Base-by-base conservation (phyloP, 2,797 vertebrate species). In the Crenichthys baileyi region DNA sequence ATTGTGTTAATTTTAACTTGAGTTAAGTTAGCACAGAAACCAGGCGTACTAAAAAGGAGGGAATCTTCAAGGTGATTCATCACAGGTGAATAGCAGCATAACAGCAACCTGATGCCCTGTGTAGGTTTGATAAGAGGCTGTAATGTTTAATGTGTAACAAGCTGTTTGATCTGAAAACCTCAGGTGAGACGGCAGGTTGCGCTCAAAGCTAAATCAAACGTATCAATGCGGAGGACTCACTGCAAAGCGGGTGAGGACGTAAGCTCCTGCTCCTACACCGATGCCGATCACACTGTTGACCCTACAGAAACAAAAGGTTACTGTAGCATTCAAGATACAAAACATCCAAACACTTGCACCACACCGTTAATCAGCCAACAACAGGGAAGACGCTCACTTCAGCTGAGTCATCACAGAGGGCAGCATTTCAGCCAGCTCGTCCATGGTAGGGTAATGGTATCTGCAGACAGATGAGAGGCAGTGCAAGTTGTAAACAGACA, bases 401-500 rank as follows among this genome's bases (percentile, higher is more conserved):
- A 99, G 95, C 85, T 98, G 97, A 18, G 96, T 98, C 90, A 98
- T 93, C 85, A 99, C 97, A 55, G 97, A 95, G 5, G 96, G 96
- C 82, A 99, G 91, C 98, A 99, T 99, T 92, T 98, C 97, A 26
- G 97, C 96, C 81, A 99, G 87, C 83, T 99, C 97, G 79, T 99
- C 98, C 97, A 98, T 98, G 78, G 96, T 97, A 0, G 98, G 98
- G 89, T 99, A 99, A 83, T 96, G 97, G 89, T 98, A 99, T 81
- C 98, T 99, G 89, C 86, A 95, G 65, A 86, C 65, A 24, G 46
- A 67, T 1, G 22, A 7, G 36, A 81, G 18, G 70, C 3, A 29
- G 13, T 72, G 8, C 22, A 9, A 41, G 18, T 1, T 7, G 26
- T 36, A 13, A 12, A 50, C 11, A 50, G 48, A 50, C 48, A 61